Base-by-base conservation (phyloP, 2,113 vertebrate genomes). In the Ibidorhyncha struthersii region DNA sequence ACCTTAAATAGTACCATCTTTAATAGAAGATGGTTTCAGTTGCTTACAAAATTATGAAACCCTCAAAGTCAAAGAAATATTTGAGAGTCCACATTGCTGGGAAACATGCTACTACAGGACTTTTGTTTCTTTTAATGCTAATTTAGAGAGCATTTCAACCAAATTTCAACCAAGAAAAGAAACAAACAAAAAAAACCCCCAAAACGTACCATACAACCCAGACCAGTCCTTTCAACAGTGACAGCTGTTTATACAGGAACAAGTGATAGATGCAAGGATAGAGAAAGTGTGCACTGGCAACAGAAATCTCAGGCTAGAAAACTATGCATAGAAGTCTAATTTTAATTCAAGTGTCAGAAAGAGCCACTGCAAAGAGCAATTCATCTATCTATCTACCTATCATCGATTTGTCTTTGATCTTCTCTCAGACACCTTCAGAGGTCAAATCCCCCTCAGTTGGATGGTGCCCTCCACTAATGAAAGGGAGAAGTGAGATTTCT, bases 231-330 rank as follows among this genome's bases (percentile, higher is more conserved):
- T 91, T 93, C 70, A 92, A 43, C 41, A 50, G 25, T 25, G 78
- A 87, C 56, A 95, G 70, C 43, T 96, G 81, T 93, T 97, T 87
- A 93, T 47, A 85, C 7, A 90, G 66, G n/a, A 88, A 89, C 70
- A 90, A 89, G 65, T 1, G 14, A 73, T 2, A 70, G 72, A 83
- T 14, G 29, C 38, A 77, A 83, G 47, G 50, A 53, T 3, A 79
- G 53, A 76, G 58, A 72, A 76, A 86, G 21, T 6, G 22, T 65
- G 63, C 12, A 36, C 55, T 26, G 9, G 27, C n/a, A 88, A 82
- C 8, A 47, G 34, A 69, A 69, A 66, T 52, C 12, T 38, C 29
- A 14, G n/a, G 30, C 52, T 66, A 76, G 43, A 91, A 89, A 81
- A 6, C 23, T 59, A 22, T 4, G 22, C 18, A 27, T 1, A 56